phyloP scores from a whole-genome alignment of 1,140 invertebrate genomes.

The Zaprionus davidi region DNA sequence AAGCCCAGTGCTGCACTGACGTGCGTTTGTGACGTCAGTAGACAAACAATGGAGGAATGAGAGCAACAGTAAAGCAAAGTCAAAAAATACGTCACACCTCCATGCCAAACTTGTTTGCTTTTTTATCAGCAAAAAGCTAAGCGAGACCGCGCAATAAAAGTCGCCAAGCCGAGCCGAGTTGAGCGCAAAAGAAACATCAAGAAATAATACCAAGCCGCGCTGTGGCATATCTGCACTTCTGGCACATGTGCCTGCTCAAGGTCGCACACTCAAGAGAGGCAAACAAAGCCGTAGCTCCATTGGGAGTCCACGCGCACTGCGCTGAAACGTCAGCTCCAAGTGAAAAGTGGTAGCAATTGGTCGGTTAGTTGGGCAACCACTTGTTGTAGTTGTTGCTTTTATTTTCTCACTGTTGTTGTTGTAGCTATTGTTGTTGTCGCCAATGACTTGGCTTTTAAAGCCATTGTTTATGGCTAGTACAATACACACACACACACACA shows the following conservation, averaged over 20 bases:
- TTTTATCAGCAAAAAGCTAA: conserved; percentile 1
- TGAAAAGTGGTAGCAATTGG: conserved; percentile 60
- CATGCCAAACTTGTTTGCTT: conserved; percentile 2
- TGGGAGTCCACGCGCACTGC: not conserved
- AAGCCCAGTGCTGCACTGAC: not conserved
- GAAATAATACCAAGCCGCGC: not conserved
- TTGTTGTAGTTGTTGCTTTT: conserved; percentile 56
- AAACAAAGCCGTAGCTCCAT: conserved; percentile 19
- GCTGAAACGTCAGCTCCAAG: conserved; percentile 15
- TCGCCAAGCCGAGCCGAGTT: not conserved
- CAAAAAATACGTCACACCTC: conserved; percentile 7
- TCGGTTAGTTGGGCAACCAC: conserved; percentile 74
- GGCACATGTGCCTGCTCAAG: conserved; percentile 65
- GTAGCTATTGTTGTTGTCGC: conserved; percentile 41
- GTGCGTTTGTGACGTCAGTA: conserved; percentile 35
- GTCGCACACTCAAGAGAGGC: conserved; percentile 57
- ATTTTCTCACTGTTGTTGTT: conserved; percentile 21
- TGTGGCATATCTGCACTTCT: conserved; percentile 57
- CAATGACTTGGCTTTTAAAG: conserved; percentile 44
- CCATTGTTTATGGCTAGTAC: conserved; percentile 48
- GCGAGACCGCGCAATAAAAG: conserved; percentile 19
- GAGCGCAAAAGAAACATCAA: no score
- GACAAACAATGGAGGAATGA: not conserved
- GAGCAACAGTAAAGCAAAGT: not conserved
- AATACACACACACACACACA: not conserved